phyloP scores from a whole-genome alignment of 1,140 invertebrate genomes.

The Saccostrea glomerata region DNA sequence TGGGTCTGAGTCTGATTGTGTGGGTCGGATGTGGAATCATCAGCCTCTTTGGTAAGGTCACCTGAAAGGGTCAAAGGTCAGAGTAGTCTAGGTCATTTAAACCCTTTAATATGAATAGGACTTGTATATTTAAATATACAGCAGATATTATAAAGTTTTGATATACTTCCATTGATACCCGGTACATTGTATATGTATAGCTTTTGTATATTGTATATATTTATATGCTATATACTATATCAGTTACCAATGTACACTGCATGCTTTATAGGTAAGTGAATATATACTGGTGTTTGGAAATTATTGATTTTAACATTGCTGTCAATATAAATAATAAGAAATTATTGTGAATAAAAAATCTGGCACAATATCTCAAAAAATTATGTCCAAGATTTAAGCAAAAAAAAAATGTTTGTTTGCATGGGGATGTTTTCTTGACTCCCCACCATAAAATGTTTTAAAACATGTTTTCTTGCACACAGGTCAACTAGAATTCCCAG shows the following conservation, averaged over 20 bases:
- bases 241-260: background rate
- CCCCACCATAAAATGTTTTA: slow-evolving; percentile 55
- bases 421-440: slow-evolving; percentile 44
- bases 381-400: background rate
- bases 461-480: slow-evolving; percentile 59
- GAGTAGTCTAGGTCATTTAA: background rate
- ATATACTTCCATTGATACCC: background rate
- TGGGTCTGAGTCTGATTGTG: slow-evolving; percentile 89
- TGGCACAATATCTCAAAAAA: background rate
- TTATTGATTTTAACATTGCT: background rate
- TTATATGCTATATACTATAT: slow-evolving; percentile 11
- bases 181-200: background rate
- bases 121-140: background rate
- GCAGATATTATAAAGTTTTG: too few relatives aligned
- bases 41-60: slow-evolving; percentile 70
- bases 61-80: background rate
- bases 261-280: background rate
- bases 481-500: slow-evolving; percentile 44
- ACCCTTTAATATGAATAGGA: background rate
- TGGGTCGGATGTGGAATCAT: slow-evolving; percentile 83
- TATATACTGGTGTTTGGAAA: background rate
- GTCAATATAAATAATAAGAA: background rate
- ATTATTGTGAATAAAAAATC: background rate
- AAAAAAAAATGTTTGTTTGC: slow-evolving; percentile 6
- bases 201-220: background rate